A percentile compares a stretch with the other conserved stretches of the same genome.
Conservation (phyloP, 2,888 invertebrate species). For the Caenorhabditis afra region DNA sequence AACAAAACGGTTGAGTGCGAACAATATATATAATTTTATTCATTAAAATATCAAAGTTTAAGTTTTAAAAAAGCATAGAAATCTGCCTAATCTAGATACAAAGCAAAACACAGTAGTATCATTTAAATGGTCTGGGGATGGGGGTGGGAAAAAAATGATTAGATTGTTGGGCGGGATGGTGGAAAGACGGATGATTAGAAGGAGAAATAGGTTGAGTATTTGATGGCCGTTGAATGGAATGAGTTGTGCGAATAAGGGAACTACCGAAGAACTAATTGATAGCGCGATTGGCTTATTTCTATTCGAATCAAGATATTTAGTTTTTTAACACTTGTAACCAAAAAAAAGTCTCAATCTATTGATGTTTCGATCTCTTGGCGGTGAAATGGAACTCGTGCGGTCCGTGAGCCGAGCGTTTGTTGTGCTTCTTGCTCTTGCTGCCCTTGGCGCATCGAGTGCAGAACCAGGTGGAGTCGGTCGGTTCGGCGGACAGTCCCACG, state of each 20-base stretch:
- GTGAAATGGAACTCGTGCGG: constrained; percentile 7
- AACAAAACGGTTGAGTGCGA: background rate
- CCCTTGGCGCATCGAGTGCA: constrained; percentile 68
- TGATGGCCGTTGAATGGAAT: background rate
- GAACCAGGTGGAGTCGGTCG: constrained; percentile 73
- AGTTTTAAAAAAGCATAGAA: no score
- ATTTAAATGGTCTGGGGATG: background rate
- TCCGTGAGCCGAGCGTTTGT: constrained; percentile 32
- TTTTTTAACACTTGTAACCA: no score
- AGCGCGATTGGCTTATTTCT: no score
- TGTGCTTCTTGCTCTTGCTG: constrained; percentile 60
- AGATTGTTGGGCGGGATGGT: background rate
- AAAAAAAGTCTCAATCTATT: no score
- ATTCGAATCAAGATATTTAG: no score
- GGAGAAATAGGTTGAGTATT: background rate
- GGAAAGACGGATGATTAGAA: background rate
- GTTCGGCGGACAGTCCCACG: constrained; percentile 73
- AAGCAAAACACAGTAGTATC: background rate
- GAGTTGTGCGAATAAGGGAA: background rate
- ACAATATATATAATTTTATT: no score
- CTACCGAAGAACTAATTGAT: background rate
- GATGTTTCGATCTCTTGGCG: constrained; percentile 26
- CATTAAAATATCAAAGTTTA: no score
- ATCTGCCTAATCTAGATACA: no score
- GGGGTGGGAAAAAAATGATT: background rate